Evolutionary conservation across 2,888 invertebrate species (phyloP).

Genomic region (Leucoptera coffeella): DNA sequence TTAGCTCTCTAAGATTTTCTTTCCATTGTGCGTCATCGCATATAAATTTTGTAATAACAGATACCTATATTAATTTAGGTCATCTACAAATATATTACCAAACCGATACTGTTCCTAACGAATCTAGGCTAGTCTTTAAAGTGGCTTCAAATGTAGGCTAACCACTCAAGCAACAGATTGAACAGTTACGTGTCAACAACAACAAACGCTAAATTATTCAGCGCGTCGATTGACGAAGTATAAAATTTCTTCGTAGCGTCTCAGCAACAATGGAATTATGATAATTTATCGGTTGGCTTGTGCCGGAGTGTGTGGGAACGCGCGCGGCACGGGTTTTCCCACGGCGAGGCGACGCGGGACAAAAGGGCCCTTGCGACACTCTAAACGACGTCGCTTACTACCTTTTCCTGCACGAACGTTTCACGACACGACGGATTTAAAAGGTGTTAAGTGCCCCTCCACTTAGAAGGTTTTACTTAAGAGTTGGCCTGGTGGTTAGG

Average conservation of each 20-base stretch:
- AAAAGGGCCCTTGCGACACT: conserved; percentile 21
- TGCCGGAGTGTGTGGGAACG: conserved; percentile 53
- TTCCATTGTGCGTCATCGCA: too few species aligned
- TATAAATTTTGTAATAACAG: too few species aligned
- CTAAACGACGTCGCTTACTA: conserved; percentile 19
- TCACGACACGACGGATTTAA: conserved; percentile 7
- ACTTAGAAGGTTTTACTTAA: conserved; percentile 12
- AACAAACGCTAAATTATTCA: conserved; percentile 52
- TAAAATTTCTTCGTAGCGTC: conserved; percentile 54
- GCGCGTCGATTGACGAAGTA: conserved; percentile 51
- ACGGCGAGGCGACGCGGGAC: conserved; percentile 20
- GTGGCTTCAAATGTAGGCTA: too few species aligned
- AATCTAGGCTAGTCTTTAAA: too few species aligned
- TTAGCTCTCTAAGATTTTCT: too few species aligned
- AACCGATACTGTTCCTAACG: too few species aligned
- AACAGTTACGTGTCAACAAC: too few species aligned
- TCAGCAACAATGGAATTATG: conserved; percentile 55
- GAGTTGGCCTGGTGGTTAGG: conserved; percentile 19
- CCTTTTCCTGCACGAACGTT: conserved; percentile 12
- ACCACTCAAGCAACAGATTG: too few species aligned
- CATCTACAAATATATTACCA: too few species aligned
- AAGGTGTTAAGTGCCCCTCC: conserved; percentile 19
- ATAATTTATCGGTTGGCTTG: conserved; percentile 53
- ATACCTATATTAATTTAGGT: too few species aligned
- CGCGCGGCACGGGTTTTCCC: conserved; percentile 52